These are phyloP conservation scores for Desmodus rotundus DNA, from an alignment of 2,113 vertebrate genomes.

Conservation along the genomic window DNA sequence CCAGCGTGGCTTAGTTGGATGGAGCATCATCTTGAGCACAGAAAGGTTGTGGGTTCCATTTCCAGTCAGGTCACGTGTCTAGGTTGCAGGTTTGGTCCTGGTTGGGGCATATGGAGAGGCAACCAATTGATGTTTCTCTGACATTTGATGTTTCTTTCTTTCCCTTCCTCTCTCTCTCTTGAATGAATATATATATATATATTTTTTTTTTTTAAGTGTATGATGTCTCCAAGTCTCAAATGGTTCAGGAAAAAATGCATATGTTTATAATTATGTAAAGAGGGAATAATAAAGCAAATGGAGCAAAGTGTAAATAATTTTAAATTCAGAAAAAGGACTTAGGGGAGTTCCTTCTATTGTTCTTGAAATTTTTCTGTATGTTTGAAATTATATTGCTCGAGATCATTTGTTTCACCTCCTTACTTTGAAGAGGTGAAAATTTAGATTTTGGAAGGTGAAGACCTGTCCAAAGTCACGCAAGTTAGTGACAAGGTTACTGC, in stretches of 20 bases:
- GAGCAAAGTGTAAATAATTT: conserved; percentile 17
- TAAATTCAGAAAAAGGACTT: background rate
- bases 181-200: no score
- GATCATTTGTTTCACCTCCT: background rate
- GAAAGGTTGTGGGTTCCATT: no score
- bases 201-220: no score
- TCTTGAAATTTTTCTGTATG: conserved; percentile 18
- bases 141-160: no score
- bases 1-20: no score
- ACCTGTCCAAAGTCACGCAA: conserved; percentile 25
- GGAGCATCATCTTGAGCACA: no score
- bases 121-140: no score
- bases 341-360: background rate
- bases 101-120: no score
- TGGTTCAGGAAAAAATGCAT: conserved; percentile 9
- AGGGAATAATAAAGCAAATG: background rate
- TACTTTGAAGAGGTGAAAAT: conserved; percentile 13
- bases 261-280: background rate
- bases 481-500: background rate
- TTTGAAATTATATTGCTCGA: conserved; percentile 21
- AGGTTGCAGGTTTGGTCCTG: no score
- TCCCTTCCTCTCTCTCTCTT: no score
- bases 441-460: conserved; percentile 19
- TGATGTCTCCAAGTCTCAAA: background rate
- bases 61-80: no score